Evolutionary conservation across 2,113 vertebrate species (phyloP).

Genomic region (Motacilla alba): DNA sequence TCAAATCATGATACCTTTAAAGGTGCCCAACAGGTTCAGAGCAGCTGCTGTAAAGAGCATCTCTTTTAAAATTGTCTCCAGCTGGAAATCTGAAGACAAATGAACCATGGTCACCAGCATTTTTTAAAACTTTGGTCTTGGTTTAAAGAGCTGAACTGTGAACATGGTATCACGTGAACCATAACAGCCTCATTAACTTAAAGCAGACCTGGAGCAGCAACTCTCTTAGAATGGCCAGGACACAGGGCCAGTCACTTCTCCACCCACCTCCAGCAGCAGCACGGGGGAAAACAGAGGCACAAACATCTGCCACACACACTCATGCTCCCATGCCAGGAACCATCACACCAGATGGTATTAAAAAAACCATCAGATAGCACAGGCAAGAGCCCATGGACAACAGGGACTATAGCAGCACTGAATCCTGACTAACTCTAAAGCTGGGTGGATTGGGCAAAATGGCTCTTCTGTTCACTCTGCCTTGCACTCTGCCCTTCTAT

Average conservation of each 20-base stretch:
- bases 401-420: background rate
- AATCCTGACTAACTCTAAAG: background rate
- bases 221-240: background rate
- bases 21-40: background rate
- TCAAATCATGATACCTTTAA: background rate
- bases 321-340: rapidly evolving
- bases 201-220: background rate
- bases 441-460: background rate
- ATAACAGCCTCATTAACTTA: background rate
- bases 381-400: background rate
- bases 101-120: background rate
- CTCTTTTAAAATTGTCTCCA: background rate
- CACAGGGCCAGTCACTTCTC: background rate
- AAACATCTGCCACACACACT: background rate
- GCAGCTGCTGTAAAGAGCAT: background rate
- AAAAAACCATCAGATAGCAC: background rate
- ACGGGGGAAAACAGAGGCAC: background rate
- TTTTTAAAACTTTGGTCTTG: background rate
- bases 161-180: background rate
- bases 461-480: background rate
- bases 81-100: background rate
- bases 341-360: background rate
- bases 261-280: background rate
- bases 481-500: background rate
- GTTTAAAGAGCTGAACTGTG: background rate